Evolutionary conservation across 2,113 vertebrate species (phyloP).

Genomic region (Mungos mungo): DNA sequence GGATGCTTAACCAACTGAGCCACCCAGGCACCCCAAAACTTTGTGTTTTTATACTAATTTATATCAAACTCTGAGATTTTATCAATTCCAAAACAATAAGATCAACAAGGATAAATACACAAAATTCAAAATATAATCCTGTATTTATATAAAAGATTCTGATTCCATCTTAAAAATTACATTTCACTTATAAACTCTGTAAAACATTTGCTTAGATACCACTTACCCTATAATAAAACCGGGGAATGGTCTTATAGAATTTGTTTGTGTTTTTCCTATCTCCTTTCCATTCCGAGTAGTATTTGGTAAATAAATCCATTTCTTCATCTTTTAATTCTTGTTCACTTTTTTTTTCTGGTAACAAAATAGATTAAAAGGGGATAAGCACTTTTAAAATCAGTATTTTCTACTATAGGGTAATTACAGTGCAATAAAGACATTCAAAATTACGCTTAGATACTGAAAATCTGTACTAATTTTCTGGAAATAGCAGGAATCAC

Average conservation of each 20-base stretch:
- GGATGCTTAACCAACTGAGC: too few species aligned
- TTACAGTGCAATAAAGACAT: background rate
- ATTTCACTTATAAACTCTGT: constrained; percentile 25
- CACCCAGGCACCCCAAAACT: background rate
- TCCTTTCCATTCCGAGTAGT: constrained; percentile 95
- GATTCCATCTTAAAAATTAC: background rate
- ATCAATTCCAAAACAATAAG: constrained; percentile 5
- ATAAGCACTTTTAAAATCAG: constrained; percentile 30
- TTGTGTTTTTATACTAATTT: constrained; percentile 10
- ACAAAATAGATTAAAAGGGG: constrained; percentile 46
- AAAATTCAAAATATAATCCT: constrained; percentile 5
- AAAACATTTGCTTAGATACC: constrained; percentile 20
- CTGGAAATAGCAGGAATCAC: constrained; percentile 28
- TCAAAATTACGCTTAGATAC: background rate
- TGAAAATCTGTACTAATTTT: constrained; percentile 3
- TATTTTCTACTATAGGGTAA: background rate
- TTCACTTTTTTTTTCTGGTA: constrained; percentile 89
- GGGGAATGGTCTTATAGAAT: constrained; percentile 92
- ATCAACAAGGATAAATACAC: constrained; percentile 23
- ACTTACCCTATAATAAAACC: constrained; percentile 97
- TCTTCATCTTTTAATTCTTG: constrained; percentile 95
- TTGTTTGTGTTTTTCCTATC: constrained; percentile 84
- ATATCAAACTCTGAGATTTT: constrained; percentile 15
- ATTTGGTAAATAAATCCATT: constrained; percentile 94
- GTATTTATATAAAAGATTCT: constrained; percentile 38